Percentiles rank a stretch among this genome's conserved stretches.
Evolutionary conservation across 2,797 vertebrate species (phyloP).

Genomic region (Mustela erminea): DNA sequence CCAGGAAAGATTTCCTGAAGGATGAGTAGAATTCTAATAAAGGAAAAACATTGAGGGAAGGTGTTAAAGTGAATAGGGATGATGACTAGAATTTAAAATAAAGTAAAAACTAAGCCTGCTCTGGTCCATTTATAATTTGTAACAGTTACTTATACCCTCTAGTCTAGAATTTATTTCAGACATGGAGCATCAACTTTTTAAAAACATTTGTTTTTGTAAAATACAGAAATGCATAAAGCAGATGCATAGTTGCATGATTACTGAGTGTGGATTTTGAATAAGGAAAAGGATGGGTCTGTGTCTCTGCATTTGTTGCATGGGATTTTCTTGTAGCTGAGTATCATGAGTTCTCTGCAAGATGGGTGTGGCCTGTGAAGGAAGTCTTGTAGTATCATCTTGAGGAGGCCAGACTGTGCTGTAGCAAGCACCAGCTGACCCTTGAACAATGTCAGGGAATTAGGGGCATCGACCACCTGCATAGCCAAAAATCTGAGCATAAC

Average conservation of each 20-base stretch:
- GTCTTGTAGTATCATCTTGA: not conserved
- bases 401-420: not conserved
- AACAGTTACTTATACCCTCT: not conserved
- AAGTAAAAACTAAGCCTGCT: not conserved
- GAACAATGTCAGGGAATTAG: not conserved
- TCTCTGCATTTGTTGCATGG: not conserved
- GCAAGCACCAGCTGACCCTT: not conserved
- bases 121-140: not conserved
- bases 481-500: not conserved
- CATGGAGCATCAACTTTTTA: not conserved
- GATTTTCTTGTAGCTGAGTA: not conserved
- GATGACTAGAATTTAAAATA: slow-evolving; percentile 23
- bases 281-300: not conserved
- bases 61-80: not conserved
- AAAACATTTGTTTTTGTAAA: not conserved
- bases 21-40: not conserved
- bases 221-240: not conserved
- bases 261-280: not conserved
- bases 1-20: slow-evolving; percentile 18
- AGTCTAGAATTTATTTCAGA: not conserved
- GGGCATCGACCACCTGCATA: not conserved
- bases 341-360: not conserved
- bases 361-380: not conserved
- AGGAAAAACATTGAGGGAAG: not conserved
- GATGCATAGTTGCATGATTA: not conserved